Evolutionary conservation across 1,140 invertebrate genomes (phyloP), one percentile per base, ranked within the genome.

Genomic region (Aphidius ervi): DNA sequence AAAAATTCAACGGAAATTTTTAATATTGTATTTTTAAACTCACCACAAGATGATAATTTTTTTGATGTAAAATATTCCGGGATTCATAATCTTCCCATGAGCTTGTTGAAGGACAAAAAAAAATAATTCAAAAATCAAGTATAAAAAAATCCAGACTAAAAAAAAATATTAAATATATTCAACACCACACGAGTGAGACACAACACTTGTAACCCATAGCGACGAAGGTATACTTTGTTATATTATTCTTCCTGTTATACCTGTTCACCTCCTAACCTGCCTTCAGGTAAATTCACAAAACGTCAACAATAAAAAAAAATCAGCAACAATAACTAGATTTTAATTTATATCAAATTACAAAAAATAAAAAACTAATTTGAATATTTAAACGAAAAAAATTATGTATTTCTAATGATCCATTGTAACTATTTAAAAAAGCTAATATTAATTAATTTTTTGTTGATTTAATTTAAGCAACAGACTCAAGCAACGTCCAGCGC

Each of bases 161-260:
- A 43, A 8, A 43, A 43, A 43, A 43, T 16, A 54, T 9, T 16
- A 16, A 16, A 16, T 42, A 49, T n/a, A 43, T 64, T 42, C 40
- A 64, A 72, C 68, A 69, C 69, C 66, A 74, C 64, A 63, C 66
- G 61, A 67, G 59, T 31, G 23, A 55, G 57, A 48, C 71, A 75
- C 72, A 74, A 71, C 69, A 71, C 70, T 63, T 53, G 63, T 64
- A 71, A 69, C 70, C 73, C 72, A 74, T 73, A 69, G 63, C 67
- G 67, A 72, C 71, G 63, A 60, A 48, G 53, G 16, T 31, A 31
- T 31, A 31, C 16, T 16, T 16, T 16, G 16, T 16, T 16, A 31
- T 31, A 31, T 31, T 31, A 3, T 31, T 31, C 23, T 31, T 60
- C 55, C 49, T 49, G 49, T 48, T 49, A 31, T 31, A 58, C 49